Conservation (phyloP, 2,888 invertebrate species). For the Encarsia formosa region DNA sequence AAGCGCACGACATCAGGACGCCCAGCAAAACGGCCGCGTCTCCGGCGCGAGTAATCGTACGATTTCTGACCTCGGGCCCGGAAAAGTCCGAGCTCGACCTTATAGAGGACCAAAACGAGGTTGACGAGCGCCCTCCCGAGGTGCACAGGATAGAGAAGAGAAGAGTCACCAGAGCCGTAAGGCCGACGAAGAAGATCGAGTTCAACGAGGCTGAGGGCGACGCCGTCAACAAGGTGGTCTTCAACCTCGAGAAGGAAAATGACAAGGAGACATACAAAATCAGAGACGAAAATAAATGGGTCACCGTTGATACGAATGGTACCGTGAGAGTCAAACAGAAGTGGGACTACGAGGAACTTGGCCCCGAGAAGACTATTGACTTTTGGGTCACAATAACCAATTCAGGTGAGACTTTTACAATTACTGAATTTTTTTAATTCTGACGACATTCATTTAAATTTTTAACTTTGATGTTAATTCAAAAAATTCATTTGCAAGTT, state of each 20-base stretch:
- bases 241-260: slow-evolving; percentile 86
- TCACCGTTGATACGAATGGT: slow-evolving; percentile 86
- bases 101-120: slow-evolving; percentile 16
- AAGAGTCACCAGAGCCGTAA: slow-evolving; percentile 75
- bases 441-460: too few relatives aligned
- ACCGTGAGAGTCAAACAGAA: slow-evolving; percentile 91
- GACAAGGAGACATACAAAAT: slow-evolving; percentile 91
- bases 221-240: slow-evolving; percentile 81
- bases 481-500: too few relatives aligned
- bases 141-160: slow-evolving; percentile 51
- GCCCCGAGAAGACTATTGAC: slow-evolving; percentile 91
- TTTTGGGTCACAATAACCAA: slow-evolving; percentile 94
- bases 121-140: slow-evolving; percentile 31
- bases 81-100: slow-evolving; percentile 10
- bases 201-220: slow-evolving; percentile 89
- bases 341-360: slow-evolving; percentile 94
- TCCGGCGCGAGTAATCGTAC: slow-evolving; percentile 73
- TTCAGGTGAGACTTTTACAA: slow-evolving; percentile 67
- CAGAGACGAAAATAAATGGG: slow-evolving; percentile 91
- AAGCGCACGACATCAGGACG: slow-evolving; percentile 77
- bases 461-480: too few relatives aligned
- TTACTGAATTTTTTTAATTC: too few relatives aligned
- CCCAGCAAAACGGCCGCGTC: slow-evolving; percentile 68
- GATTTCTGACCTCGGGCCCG: slow-evolving; percentile 56
- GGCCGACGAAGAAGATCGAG: slow-evolving; percentile 90